A percentile compares a stretch with the other conserved stretches of the same genome.
These are phyloP conservation scores for Callipepla squamata DNA, from an alignment of 2,113 vertebrate genomes.

Conservation along the genomic window DNA sequence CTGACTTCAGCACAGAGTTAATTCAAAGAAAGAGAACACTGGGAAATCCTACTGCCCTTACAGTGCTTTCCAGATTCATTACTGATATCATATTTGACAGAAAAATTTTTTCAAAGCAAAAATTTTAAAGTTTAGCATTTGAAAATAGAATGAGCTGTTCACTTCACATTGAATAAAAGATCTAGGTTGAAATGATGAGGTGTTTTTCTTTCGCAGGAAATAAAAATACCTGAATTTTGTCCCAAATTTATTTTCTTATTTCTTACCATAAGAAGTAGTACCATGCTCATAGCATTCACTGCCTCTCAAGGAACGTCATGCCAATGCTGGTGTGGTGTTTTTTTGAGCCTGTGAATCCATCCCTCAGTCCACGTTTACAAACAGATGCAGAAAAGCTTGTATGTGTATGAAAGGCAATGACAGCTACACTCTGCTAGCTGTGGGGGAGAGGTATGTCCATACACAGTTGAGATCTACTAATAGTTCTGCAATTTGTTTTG, in stretches of 20 bases:
- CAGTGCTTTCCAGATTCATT: conserved; percentile 25
- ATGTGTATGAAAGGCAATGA: neutral
- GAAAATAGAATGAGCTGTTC: conserved; percentile 5
- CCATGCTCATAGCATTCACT: neutral
- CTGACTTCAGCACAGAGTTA: neutral
- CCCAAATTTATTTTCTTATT: neutral
- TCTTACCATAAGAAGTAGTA: neutral
- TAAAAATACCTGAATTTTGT: neutral
- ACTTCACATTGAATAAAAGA: neutral
- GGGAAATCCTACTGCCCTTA: neutral
- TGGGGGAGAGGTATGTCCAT: neutral
- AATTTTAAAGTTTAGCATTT: neutral
- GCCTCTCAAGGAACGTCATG: neutral
- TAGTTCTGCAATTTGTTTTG: neutral
- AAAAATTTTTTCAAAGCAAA: neutral
- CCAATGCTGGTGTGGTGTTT: neutral
- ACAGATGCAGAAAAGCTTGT: neutral
- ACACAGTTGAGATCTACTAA: neutral
- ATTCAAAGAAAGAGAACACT: neutral
- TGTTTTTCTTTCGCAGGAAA: neutral
- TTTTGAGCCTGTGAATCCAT: neutral
- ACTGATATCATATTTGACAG: neutral
- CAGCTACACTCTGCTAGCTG: neutral
- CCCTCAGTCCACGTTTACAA: neutral
- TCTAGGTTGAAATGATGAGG: neutral